Percentiles rank a stretch among this genome's conserved stretches.
Evolutionary conservation across 1,140 invertebrate species (phyloP).

Genomic region (Acromyrmex heyeri): DNA sequence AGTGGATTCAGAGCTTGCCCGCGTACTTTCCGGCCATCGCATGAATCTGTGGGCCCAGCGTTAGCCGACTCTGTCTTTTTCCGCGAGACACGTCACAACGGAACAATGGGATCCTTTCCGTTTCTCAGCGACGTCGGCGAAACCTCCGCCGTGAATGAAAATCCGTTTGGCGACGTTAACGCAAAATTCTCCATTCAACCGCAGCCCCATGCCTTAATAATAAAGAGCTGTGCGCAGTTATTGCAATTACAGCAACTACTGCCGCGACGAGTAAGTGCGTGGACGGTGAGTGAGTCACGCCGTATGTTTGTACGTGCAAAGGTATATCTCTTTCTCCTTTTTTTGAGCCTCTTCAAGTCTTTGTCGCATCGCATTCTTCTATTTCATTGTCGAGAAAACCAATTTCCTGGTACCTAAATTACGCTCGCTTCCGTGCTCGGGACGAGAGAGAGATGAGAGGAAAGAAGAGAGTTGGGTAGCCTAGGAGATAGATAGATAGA

Average conservation of each 20-base stretch:
- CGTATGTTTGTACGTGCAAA: slow-evolving; percentile 40
- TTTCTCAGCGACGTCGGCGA: slow-evolving; percentile 65
- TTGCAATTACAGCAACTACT: slow-evolving; percentile 49
- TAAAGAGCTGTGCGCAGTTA: slow-evolving; percentile 54
- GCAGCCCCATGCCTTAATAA: slow-evolving; percentile 66
- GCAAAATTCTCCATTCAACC: slow-evolving; percentile 51
- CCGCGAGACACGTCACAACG: slow-evolving; percentile 62
- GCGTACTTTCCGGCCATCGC: slow-evolving; percentile 56
- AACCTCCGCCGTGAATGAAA: slow-evolving; percentile 70
- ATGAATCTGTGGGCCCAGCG: slow-evolving; percentile 53
- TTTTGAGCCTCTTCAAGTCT: slow-evolving; percentile 74
- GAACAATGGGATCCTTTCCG: slow-evolving; percentile 68
- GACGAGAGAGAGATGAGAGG: slow-evolving; percentile 30
- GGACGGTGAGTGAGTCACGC: slow-evolving; percentile 12
- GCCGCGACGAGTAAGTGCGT: slow-evolving; percentile 48
- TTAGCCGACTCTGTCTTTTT: slow-evolving; percentile 67
- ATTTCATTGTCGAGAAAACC: slow-evolving; percentile 87
- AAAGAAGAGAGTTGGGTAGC: slow-evolving; percentile 67
- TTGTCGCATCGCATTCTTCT: slow-evolving; percentile 86
- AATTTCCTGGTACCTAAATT: slow-evolving; percentile 87
- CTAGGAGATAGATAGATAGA: slow-evolving; percentile 54
- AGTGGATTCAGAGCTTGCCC: slow-evolving; percentile 68
- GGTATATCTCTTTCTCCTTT: slow-evolving; percentile 62
- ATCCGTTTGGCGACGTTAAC: slow-evolving; percentile 68
- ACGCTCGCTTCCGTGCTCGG: slow-evolving; percentile 79